Conservation (phyloP, 2,113 vertebrate genomes). For the Gobius niger region DNA sequence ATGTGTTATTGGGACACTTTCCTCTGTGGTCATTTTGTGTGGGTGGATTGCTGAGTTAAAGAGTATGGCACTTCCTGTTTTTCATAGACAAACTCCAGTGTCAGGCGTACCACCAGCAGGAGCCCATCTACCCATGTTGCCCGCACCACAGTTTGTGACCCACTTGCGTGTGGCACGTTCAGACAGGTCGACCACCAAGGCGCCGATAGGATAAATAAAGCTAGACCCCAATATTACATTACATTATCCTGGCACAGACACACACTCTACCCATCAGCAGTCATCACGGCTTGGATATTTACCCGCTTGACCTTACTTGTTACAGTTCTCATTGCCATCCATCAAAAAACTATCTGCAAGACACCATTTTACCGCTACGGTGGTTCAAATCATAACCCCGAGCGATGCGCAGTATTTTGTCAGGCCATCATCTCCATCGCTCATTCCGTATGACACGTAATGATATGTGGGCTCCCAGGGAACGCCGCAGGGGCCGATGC, state of each 20-base stretch:
- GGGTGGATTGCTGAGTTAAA: no score
- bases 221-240: background rate
- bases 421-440: conserved; percentile 1
- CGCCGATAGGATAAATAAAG: background rate
- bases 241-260: background rate
- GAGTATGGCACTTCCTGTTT: no score
- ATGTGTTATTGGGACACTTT: no score
- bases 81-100: no score
- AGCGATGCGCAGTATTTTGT: conserved; percentile 33
- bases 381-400: conserved; percentile 31
- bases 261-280: background rate
- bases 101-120: no score
- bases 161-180: background rate
- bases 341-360: conserved; percentile 17
- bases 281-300: background rate
- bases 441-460: conserved; percentile 12
- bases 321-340: background rate
- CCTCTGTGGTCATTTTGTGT: no score
- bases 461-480: conserved; percentile 61
- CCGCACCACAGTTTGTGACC: no score
- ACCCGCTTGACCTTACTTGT: background rate
- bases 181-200: background rate
- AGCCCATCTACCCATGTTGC: no score
- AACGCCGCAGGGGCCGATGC: conserved; percentile 56
- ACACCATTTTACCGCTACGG: conserved; percentile 22